Evolutionary conservation across 2,113 vertebrate genomes (phyloP), one percentile per base, ranked within the genome.

Genomic region (Ceyx cyanopectus): DNA sequence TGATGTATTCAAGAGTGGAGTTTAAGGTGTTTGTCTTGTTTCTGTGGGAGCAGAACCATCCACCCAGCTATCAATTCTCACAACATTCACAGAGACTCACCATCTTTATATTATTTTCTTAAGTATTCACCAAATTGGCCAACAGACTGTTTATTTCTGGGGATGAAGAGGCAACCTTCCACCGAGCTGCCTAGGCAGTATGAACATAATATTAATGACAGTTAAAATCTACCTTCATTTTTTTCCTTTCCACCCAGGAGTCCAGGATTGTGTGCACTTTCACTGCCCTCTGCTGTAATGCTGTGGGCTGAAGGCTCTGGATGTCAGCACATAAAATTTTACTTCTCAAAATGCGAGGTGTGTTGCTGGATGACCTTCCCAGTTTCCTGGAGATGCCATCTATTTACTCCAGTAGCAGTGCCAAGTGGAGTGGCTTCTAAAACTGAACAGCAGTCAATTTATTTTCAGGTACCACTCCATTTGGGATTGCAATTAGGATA

Each of bases 401-500:
- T 82, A 9, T 93, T 93, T 72, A 76, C 9, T 7, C 40, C 26
- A 41, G 50, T 21, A 90, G 74, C 66, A 19, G 48, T 24, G 79
- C 63, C 88, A 93, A 70, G 82, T 29, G 58, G 81, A 82, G 18
- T 30, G 29, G 20, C 57, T 90, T 82, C 73, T 93, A 85, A 89
- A 94, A 83, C 54, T 58, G 73, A 94, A 74, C 87, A 94, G 82
- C 81, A 95, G 81, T 85, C 46, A 37, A 77, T 95, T 85, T 90
- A 29, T 89, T 70, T 92, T 95, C 91, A 94, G 63, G 74, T 90
- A 88, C 86, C 68, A 84, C 85, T 96, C 87, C 72, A 81, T 96
- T 94, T 90, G 37, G 68, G 92, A 92, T 89, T 91, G 89, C 90
- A 95, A 51, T 93, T 87, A 92, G 76, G 74, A 75, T 88, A 95